Percentiles rank a stretch among this genome's conserved stretches.
These are phyloP conservation scores for Mechanitis mazaeus DNA, from an alignment of 2,888 invertebrate genomes.

Conservation along the genomic window DNA sequence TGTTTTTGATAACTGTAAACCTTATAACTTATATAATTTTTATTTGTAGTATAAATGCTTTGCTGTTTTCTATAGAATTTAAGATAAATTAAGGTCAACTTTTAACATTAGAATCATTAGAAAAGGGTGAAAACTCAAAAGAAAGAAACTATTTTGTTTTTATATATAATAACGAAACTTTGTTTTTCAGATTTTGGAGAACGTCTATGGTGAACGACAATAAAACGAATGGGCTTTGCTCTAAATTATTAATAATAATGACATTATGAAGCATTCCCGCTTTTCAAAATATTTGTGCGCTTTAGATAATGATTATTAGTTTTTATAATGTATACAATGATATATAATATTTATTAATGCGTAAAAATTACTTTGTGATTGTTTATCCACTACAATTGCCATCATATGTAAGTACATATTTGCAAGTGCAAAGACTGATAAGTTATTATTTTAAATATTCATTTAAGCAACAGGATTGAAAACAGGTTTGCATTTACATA, in stretches of 20 bases:
- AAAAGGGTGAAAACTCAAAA: neutral
- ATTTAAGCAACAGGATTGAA: too few species aligned
- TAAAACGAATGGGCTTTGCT: slow-evolving; percentile 8
- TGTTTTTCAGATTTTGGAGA: slow-evolving; percentile 37
- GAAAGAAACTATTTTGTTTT: neutral
- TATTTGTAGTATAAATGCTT: neutral
- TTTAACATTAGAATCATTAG: too few species aligned
- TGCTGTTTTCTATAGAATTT: neutral
- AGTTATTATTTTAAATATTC: too few species aligned
- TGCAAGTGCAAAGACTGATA: too few species aligned
- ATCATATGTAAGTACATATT: too few species aligned
- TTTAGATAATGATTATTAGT: slow-evolving; percentile 9
- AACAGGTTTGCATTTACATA: too few species aligned
- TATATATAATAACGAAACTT: slow-evolving; percentile 6
- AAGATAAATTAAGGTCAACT: neutral
- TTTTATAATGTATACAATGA: slow-evolving; percentile 5
- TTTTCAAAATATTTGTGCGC: slow-evolving; percentile 12
- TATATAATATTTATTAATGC: too few species aligned
- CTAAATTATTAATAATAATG: slow-evolving; percentile 6
- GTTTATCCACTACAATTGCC: too few species aligned
- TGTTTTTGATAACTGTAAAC: too few species aligned
- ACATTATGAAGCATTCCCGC: slow-evolving; percentile 29
- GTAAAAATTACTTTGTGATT: too few species aligned
- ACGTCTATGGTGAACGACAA: slow-evolving; percentile 35
- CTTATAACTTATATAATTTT: too few species aligned